Evolutionary conservation across 1,140 invertebrate genomes (phyloP), one percentile per base, ranked within the genome.

Genomic region (Drosophila micromelanica): DNA sequence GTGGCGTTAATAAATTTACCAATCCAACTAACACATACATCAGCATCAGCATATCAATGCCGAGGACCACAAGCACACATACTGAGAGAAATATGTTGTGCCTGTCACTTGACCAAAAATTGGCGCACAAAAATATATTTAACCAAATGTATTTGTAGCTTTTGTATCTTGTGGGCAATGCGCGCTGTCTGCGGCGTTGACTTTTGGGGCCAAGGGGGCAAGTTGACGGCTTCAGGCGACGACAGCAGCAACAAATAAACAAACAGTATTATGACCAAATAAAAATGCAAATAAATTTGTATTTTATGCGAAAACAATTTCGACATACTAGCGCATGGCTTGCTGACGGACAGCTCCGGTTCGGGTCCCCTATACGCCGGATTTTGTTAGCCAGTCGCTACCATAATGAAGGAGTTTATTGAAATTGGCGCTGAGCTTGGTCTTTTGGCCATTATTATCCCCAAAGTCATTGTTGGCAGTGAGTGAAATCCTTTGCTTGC

Each of bases 211-310:
- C 15, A 15, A 8, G 40, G 45, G 15, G 15, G 11, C 37, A 42
- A 49, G 45, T 68, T 59, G 55, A 68, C 46, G 65, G 48, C 68
- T 57, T 32, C 20, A 52, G 64, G 64, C 64, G 64, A 54, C 46
- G 55, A 68, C 64, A 67, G 13, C 35, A 42, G 49, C 32, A 42
- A 42, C 59, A 74, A 89, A 86, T 86, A 86, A 86, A 86, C 82
- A 87, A 89, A 86, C 78, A 82, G 81, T 89, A 82, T 86, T 86
- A 86, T 82, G 82, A 45, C 68, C 82, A 82, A 86, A 86, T 86
- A 86, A 86, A 86, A 86, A 86, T 86, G 82, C 84, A 86, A 86
- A 86, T 86, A 86, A 86, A 86, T 86, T 86, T 86, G 84, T 86
- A 87, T 86, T 86, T 86, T 86, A 86, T 86, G 82, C 64, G 82